Evolutionary conservation across 2,888 invertebrate species (phyloP).

Genomic region (Spisula subtruncata): DNA sequence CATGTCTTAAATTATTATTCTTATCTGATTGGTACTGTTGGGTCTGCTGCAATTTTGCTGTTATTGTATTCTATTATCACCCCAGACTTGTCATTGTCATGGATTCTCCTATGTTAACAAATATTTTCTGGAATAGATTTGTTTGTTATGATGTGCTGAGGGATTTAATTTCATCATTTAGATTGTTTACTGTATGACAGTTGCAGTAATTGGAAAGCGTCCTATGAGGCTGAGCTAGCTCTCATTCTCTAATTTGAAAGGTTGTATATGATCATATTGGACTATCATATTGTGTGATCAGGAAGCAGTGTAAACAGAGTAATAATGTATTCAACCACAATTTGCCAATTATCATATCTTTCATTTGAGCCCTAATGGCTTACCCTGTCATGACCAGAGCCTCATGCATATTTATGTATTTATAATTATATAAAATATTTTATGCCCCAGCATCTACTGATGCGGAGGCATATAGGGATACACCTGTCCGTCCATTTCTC

Average conservation of each 20-base stretch:
- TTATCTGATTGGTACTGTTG: not conserved
- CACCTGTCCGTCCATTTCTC: no score
- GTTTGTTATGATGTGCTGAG: conserved; percentile 22
- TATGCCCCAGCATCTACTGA: no score
- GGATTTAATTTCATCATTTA: conserved; percentile 1
- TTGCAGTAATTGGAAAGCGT: not conserved
- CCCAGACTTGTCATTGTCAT: not conserved
- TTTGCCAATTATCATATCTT: no score
- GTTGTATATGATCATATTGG: not conserved
- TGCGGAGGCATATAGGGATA: no score
- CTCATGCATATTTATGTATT: no score
- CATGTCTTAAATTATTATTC: conserved; percentile 3
- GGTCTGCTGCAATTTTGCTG: conserved; percentile 3
- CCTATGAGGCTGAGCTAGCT: not conserved
- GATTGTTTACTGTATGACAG: conserved; percentile 11
- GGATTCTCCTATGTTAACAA: not conserved
- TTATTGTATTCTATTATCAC: conserved; percentile 5
- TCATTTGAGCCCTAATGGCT: no score
- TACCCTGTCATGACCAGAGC: no score
- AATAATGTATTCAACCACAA: no score
- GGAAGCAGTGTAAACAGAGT: no score
- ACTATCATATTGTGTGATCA: not conserved
- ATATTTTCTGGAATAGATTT: conserved; percentile 9
- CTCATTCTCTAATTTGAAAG: not conserved
- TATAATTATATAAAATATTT: no score